Evolutionary conservation across 2,113 vertebrate species (phyloP), one percentile per base, ranked within the genome.

Genomic region (Xiphophorus hellerii): DNA sequence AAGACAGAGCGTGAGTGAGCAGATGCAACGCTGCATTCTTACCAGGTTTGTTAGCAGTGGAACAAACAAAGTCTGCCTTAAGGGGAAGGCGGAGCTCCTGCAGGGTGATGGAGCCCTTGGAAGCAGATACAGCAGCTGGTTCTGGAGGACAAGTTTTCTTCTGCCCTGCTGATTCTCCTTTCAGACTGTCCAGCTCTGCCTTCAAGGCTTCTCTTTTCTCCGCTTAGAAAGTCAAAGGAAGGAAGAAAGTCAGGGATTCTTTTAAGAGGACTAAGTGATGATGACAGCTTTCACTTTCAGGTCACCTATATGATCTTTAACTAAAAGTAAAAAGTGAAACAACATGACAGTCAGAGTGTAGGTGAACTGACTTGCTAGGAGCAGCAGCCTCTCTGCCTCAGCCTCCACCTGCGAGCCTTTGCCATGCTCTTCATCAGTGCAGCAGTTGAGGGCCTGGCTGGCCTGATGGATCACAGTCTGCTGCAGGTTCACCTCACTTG

Each of bases 371-470:
- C 98, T 97, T 82, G 98, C 96, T 60, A 99, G 92, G 27, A 98
- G 93, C 83, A 99, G 95, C 3, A 99, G 94, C 77, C 98, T 93
- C 87, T 99, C 96, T 0, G 96, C 98, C 72, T 99, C 98, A 1
- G 98, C 98, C 92, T 99, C 98, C 84, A 98, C 96, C 74, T 96
- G 95, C 0, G 97, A 97, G 2, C 98, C 98, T 87, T 96, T 98
- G 3, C 98, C 98, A 10, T 99, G 98, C 0, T 99, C 98, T 79
- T 97, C 97, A 69, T 99, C 98, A 2, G 96, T 95, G 87, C 98
- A 99, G 89, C 98, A 99, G 88, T 98, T 99, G 31, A 99, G 94
- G 14, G 98, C 98, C 93, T 98, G 97, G 80, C 98, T 99, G 77
- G 98, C 97, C 90, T 99, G 98, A 78, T 98, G 93, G 81, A 99